Evolutionary conservation across 2,888 invertebrate genomes (phyloP).

Genomic region (Papilio elwesi): DNA sequence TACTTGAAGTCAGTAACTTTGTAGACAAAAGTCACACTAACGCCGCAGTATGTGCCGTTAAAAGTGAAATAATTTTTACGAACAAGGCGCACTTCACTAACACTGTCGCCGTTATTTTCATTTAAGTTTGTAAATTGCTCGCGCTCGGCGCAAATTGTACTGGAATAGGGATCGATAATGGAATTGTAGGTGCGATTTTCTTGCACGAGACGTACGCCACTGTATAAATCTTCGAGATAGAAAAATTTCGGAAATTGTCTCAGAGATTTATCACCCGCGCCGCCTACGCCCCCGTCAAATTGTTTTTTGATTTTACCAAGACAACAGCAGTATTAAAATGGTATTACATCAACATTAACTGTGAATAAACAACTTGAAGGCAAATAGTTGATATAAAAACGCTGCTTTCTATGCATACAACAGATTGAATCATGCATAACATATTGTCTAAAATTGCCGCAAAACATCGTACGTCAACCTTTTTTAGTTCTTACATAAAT

Average conservation of each 20-base stretch:
- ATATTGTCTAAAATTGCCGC: too few relatives aligned
- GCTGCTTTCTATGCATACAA: background rate
- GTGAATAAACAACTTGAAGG: background rate
- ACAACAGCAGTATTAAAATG: constrained; percentile 51
- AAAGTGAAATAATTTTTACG: constrained; percentile 27
- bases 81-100: constrained; percentile 29
- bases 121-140: constrained; percentile 82
- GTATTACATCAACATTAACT: constrained; percentile 5
- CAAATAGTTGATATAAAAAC: background rate
- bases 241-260: constrained; percentile 82
- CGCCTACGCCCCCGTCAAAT: constrained; percentile 65
- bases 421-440: too few relatives aligned
- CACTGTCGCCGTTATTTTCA: constrained; percentile 76
- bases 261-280: constrained; percentile 66
- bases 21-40: constrained; percentile 23
- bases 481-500: too few relatives aligned
- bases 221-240: constrained; percentile 79
- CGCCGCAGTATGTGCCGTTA: constrained; percentile 17
- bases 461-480: too few relatives aligned
- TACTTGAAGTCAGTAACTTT: constrained; percentile 13
- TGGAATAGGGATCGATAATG: constrained; percentile 81
- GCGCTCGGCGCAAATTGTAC: constrained; percentile 79
- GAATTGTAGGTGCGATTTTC: constrained; percentile 81
- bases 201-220: constrained; percentile 68
- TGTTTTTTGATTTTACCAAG: constrained; percentile 68